phyloP scores from a whole-genome alignment of 2,797 vertebrate species.

The Glyptemys insculpta region DNA sequence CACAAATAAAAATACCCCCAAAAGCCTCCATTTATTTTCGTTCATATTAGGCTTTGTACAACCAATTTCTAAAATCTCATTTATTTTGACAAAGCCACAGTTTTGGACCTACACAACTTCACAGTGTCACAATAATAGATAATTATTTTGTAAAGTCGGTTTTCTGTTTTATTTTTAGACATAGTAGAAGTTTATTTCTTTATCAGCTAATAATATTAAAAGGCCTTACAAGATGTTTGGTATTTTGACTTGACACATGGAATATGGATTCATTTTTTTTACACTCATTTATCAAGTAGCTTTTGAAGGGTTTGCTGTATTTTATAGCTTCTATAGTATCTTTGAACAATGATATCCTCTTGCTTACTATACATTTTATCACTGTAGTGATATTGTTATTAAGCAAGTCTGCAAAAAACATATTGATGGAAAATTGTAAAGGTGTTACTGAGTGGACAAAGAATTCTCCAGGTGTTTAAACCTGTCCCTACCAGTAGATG shows the following conservation, averaged over 20 bases:
- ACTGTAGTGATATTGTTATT: background rate
- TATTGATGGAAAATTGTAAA: background rate
- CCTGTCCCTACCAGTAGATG: conserved; percentile 71
- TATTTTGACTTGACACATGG: background rate
- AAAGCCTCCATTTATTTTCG: background rate
- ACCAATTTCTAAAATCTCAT: background rate
- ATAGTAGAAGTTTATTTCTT: background rate
- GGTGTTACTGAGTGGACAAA: background rate
- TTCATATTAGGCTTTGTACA: background rate
- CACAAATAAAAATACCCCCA: background rate
- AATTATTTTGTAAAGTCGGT: background rate
- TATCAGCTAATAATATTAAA: background rate
- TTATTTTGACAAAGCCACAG: background rate
- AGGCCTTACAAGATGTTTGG: background rate
- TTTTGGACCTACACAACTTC: background rate
- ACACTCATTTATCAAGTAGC: background rate
- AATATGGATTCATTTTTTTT: background rate
- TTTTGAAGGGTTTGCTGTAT: background rate
- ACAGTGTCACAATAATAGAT: background rate
- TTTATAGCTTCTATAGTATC: background rate
- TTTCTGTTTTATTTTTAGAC: background rate
- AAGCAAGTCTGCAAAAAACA: background rate
- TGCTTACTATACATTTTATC: background rate
- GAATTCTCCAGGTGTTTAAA: background rate
- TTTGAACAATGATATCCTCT: background rate